phyloP scores from a whole-genome alignment of 2,113 vertebrate species.

The Perca schrenkii region DNA sequence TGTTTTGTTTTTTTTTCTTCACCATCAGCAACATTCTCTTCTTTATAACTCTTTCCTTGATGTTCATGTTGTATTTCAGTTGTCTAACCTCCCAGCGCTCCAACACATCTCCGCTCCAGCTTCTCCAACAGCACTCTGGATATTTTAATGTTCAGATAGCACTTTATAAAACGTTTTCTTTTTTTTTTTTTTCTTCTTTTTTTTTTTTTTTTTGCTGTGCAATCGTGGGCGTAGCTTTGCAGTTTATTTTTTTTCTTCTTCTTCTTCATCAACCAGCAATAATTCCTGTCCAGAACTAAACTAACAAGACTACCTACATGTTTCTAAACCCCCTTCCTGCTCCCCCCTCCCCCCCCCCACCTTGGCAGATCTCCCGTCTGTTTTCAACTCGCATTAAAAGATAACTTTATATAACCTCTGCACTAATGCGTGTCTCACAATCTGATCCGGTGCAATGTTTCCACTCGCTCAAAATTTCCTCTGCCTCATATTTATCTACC shows the following conservation, averaged over 20 bases:
- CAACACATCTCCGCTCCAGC: not conserved
- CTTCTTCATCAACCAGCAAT: conserved; percentile 55
- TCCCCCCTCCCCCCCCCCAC: too few species aligned
- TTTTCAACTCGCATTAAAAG: not conserved
- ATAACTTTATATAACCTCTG: conserved; percentile 58
- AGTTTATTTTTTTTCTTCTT: not conserved
- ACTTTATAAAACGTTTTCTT: not conserved
- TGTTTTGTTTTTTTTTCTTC: not conserved
- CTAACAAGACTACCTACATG: not conserved
- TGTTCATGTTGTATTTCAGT: not conserved
- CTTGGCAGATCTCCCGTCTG: not conserved
- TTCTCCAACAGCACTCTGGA: not conserved
- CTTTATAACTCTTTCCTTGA: not conserved
- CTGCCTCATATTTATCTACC: conserved; percentile 73
- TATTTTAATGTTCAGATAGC: conserved; percentile 13
- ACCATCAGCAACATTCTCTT: not conserved
- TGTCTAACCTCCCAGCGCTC: not conserved
- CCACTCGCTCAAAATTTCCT: conserved; percentile 58
- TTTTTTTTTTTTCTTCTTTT: not conserved
- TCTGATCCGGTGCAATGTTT: conserved; percentile 76
- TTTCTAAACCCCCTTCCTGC: too few species aligned
- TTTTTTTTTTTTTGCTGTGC: not conserved
- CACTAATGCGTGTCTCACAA: conserved; percentile 84
- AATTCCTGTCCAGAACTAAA: conserved; percentile 47
- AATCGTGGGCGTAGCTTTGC: not conserved